Conservation (phyloP, 2,797 vertebrate genomes). For the Steatocranus sp. region DNA sequence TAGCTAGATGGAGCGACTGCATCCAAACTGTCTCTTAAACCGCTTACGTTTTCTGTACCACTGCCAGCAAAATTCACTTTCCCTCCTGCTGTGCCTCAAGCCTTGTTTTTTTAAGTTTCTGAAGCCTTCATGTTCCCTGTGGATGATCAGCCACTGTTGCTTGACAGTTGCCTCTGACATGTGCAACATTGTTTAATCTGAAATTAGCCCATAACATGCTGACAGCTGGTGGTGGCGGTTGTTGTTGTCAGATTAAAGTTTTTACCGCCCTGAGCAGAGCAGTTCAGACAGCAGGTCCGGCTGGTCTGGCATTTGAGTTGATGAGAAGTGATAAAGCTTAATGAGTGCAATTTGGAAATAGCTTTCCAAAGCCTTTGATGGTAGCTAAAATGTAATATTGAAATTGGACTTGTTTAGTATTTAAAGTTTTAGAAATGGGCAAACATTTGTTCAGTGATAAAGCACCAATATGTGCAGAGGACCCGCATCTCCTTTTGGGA, state of each 20-base stretch:
- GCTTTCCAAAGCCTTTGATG: neutral
- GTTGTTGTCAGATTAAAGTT: constrained; percentile 5
- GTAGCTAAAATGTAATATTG: neutral
- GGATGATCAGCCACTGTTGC: constrained; percentile 40
- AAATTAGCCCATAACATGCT: constrained; percentile 45
- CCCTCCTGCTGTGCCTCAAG: constrained; percentile 4
- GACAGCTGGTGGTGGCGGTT: constrained; percentile 38
- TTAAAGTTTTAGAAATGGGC: neutral
- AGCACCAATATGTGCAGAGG: neutral
- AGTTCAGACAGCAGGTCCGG: constrained; percentile 22
- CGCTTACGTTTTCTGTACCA: constrained; percentile 33
- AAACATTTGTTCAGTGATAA: neutral
- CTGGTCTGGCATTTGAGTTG: constrained; percentile 29
- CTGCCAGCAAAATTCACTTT: constrained; percentile 22
- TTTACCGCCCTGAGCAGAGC: neutral
- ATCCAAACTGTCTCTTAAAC: constrained; percentile 51
- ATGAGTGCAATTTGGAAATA: constrained; percentile 12
- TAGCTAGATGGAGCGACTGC: constrained; percentile 28
- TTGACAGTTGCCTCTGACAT: constrained; percentile 56
- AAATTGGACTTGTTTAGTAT: constrained; percentile 1
- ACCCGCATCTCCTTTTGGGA: neutral
- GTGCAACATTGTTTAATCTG: constrained; percentile 47
- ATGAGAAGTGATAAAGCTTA: constrained; percentile 48
- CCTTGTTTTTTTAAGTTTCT: neutral
- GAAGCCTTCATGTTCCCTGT: constrained; percentile 27